Percentiles rank a stretch among this genome's conserved stretches.
phyloP scores from a whole-genome alignment of 2,797 vertebrate genomes.

The Glossophaga mutica region DNA sequence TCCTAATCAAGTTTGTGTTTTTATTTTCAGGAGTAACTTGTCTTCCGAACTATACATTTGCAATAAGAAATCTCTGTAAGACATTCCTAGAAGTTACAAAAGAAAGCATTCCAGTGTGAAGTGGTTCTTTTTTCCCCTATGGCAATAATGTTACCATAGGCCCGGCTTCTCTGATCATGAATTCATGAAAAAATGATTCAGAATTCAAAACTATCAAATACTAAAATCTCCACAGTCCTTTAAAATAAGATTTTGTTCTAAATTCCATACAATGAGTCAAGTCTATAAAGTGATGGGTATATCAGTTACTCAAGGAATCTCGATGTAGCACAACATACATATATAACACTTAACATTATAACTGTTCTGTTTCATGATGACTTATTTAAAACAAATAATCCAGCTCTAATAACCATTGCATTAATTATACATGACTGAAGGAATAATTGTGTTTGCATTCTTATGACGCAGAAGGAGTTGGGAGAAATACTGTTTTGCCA shows the following conservation, averaged over 20 bases:
- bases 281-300: not conserved
- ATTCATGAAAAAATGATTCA: constrained; percentile 17
- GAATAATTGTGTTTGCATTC: constrained; percentile 6
- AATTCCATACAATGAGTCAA: not conserved
- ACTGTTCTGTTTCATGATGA: not conserved
- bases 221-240: not conserved
- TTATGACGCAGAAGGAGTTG: not conserved
- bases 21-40: not conserved
- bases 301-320: constrained; percentile 4
- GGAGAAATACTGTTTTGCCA: not conserved
- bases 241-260: constrained; percentile 27
- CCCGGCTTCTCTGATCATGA: not conserved
- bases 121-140: not conserved
- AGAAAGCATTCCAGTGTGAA: not conserved
- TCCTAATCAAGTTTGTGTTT: not conserved
- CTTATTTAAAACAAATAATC: constrained; percentile 26
- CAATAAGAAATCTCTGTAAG: not conserved
- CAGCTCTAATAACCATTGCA: not conserved
- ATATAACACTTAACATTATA: not conserved
- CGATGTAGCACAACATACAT: not conserved
- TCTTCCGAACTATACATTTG: not conserved
- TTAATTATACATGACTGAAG: constrained; percentile 31
- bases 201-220: constrained; percentile 14
- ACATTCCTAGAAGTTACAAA: not conserved
- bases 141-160: not conserved